Conservation (phyloP, 2,888 invertebrate species). For the Germaria angustata region DNA sequence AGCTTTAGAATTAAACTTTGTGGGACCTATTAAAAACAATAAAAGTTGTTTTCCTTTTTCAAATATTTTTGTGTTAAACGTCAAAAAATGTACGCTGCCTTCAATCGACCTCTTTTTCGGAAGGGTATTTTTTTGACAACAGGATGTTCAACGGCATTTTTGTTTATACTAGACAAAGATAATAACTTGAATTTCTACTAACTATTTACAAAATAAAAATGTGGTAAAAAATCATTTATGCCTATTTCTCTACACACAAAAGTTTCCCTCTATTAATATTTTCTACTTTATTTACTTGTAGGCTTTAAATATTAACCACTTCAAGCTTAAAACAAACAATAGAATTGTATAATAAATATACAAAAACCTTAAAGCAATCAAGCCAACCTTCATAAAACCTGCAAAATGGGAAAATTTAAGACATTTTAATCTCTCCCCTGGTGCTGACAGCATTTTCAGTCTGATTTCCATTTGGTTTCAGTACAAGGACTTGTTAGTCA, state of each 20-base stretch:
- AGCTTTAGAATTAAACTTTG: no score
- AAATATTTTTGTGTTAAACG: no score
- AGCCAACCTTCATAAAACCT: slow-evolving; percentile 13
- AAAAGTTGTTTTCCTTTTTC: no score
- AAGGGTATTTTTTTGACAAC: no score
- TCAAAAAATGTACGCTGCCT: no score
- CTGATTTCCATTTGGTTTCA: slow-evolving; percentile 6
- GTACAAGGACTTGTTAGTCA: slow-evolving; percentile 43
- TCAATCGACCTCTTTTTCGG: no score
- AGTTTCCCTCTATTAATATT: slow-evolving; percentile 1
- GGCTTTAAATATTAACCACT: slow-evolving; percentile 63
- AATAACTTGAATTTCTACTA: neutral
- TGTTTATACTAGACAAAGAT: neutral
- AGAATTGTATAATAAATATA: slow-evolving; percentile 2
- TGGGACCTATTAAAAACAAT: no score
- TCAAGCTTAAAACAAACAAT: slow-evolving; percentile 45
- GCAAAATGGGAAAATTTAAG: slow-evolving; percentile 12
- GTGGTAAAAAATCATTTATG: no score
- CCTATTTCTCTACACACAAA: slow-evolving; percentile 4
- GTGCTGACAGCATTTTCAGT: neutral
- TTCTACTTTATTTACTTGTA: slow-evolving; percentile 49
- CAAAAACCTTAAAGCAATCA: neutral
- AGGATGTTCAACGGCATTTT: no score
- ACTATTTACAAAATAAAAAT: neutral
- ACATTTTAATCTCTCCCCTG: slow-evolving; percentile 38